phyloP scores from a whole-genome alignment of 2,888 invertebrate genomes.

The Lysandra bellargus region DNA sequence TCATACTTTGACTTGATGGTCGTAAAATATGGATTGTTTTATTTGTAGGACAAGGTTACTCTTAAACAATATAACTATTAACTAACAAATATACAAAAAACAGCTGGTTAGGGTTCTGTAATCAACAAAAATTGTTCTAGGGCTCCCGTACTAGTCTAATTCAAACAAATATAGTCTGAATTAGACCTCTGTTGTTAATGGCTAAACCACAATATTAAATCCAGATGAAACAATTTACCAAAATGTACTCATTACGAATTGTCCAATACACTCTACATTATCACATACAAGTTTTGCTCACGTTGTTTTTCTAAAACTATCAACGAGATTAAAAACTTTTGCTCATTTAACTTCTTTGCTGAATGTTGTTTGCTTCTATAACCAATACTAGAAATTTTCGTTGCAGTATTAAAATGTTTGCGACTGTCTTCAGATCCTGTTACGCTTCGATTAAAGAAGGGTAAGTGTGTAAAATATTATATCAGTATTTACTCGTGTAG shows the following conservation, averaged over 20 bases:
- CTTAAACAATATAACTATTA: too few relatives aligned
- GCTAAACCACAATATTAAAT: neutral
- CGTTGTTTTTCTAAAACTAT: constrained; percentile 6
- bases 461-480: constrained; percentile 78
- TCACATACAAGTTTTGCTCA: neutral
- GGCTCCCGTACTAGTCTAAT: too few relatives aligned
- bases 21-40: too few relatives aligned
- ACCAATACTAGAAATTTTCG: constrained; percentile 48
- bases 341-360: constrained; percentile 4
- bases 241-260: neutral
- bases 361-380: constrained; percentile 15
- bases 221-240: neutral
- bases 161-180: neutral
- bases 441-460: constrained; percentile 93
- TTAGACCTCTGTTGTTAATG: neutral
- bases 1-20: too few relatives aligned
- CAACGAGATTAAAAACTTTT: constrained; percentile 8
- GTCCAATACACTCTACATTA: neutral
- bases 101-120: too few relatives aligned
- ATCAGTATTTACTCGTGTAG: constrained; percentile 12
- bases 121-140: too few relatives aligned
- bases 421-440: constrained; percentile 94
- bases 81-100: too few relatives aligned
- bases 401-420: constrained; percentile 95
- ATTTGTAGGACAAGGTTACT: too few relatives aligned